Evolutionary conservation across 2,113 vertebrate species (phyloP).

Genomic region (Alectura lathami): DNA sequence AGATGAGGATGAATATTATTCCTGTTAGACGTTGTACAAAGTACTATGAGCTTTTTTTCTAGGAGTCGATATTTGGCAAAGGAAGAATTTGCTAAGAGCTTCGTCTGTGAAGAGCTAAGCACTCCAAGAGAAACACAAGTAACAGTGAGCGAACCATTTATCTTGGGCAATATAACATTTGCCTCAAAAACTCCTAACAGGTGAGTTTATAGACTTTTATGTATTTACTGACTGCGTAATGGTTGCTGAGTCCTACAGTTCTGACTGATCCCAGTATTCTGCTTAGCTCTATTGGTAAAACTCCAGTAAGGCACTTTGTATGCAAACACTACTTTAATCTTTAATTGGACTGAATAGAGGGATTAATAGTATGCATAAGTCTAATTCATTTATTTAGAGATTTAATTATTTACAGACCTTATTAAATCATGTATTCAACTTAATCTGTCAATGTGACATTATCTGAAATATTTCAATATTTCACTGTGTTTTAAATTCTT

Average conservation of each 20-base stretch:
- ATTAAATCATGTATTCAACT: not conserved
- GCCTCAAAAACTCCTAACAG: not conserved
- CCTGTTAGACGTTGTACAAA: not conserved
- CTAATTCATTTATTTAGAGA: not conserved
- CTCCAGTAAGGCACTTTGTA: not conserved
- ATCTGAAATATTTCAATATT: not conserved
- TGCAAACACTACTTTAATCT: not conserved
- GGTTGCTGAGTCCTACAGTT: not conserved
- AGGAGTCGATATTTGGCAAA: conserved; percentile 4
- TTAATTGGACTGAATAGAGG: not conserved
- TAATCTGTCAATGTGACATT: not conserved
- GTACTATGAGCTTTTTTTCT: not conserved
- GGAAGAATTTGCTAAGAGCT: not conserved
- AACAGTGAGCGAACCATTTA: not conserved
- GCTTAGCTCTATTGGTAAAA: not conserved
- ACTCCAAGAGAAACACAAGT: not conserved
- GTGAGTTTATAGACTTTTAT: not conserved
- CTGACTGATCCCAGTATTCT: not conserved
- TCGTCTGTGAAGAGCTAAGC: not conserved
- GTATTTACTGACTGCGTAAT: not conserved
- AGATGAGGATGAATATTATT: not conserved
- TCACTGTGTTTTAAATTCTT: not conserved
- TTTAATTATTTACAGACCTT: not conserved
- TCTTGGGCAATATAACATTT: not conserved
- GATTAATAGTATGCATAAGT: not conserved